A percentile compares a stretch with the other conserved stretches of the same genome.
Evolutionary conservation across 2,113 vertebrate species (phyloP).

Genomic region (Podarcis cretensis): DNA sequence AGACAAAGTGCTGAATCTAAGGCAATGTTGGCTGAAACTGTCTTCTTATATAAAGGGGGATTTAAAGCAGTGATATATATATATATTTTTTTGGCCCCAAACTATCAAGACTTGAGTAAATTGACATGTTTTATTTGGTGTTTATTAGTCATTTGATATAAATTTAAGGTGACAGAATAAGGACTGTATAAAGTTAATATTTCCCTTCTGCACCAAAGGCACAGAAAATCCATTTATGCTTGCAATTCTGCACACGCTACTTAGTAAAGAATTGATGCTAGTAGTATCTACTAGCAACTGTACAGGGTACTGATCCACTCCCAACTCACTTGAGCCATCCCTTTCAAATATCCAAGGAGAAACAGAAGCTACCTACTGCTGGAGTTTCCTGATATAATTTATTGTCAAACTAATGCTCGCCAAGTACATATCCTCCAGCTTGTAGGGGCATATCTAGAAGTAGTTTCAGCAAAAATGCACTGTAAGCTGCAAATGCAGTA

Average conservation of each 20-base stretch:
- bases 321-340: not conserved
- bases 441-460: not conserved
- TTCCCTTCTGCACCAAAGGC: slow-evolving; percentile 36
- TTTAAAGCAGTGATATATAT: not conserved
- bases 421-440: not conserved
- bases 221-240: slow-evolving; percentile 2
- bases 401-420: not conserved
- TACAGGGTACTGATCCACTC: slow-evolving; percentile 45
- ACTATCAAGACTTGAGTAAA: not conserved
- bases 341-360: not conserved
- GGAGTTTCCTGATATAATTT: not conserved
- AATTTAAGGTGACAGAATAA: slow-evolving; percentile 33
- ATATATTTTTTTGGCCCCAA: not conserved
- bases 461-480: not conserved
- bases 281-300: slow-evolving; percentile 28
- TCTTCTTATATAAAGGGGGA: not conserved
- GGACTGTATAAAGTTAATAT: slow-evolving; percentile 9
- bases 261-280: not conserved
- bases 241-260: not conserved
- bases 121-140: not conserved
- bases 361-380: not conserved
- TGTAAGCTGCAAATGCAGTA: not conserved
- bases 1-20: not conserved
- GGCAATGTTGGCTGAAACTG: not conserved
- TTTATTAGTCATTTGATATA: slow-evolving; percentile 28